A percentile compares a stretch with the other conserved stretches of the same genome.
These are phyloP conservation scores for Onthophagus taurus DNA, from an alignment of 1,140 invertebrate genomes.

Conservation along the genomic window DNA sequence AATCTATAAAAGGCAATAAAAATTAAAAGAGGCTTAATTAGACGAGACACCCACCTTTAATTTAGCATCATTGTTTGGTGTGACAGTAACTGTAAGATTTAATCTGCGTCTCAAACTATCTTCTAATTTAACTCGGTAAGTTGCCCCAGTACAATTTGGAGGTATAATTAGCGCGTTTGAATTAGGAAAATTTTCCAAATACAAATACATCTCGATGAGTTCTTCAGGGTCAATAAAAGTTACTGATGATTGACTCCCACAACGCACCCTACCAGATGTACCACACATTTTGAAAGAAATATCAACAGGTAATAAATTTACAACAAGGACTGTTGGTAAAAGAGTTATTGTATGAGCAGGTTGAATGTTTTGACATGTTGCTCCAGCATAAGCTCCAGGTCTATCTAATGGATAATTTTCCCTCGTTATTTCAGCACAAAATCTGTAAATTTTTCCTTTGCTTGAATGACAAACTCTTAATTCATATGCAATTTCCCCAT, in stretches of 20 bases:
- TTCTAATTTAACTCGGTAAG: conserved; percentile 48
- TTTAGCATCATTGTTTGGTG: conserved; percentile 31
- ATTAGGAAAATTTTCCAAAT: conserved; percentile 73
- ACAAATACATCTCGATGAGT: conserved; percentile 59
- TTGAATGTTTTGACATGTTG: conserved; percentile 38
- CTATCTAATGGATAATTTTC: conserved; percentile 70
- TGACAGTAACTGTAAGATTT: conserved; percentile 52
- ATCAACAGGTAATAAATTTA: conserved; percentile 68
- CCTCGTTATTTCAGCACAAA: conserved; percentile 67
- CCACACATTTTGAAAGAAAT: conserved; percentile 48
- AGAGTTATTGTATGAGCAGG: conserved; percentile 81
- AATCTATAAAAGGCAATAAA: conserved; percentile 46
- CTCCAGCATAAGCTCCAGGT: conserved; percentile 14
- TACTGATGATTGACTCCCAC: conserved; percentile 33
- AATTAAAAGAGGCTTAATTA: neutral
- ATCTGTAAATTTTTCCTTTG: conserved; percentile 44
- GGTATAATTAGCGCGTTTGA: conserved; percentile 49
- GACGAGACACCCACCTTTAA: conserved; percentile 33
- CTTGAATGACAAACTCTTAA: conserved; percentile 40
- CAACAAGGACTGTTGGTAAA: conserved; percentile 71
- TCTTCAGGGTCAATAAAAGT: conserved; percentile 53
- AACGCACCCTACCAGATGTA: conserved; percentile 49
- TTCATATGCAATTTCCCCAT: conserved; percentile 47
- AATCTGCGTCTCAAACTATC: conserved; percentile 65
- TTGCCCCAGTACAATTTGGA: conserved; percentile 38